Conservation (phyloP, 2,888 invertebrate genomes). For the Rhopalosiphum nymphaeae region DNA sequence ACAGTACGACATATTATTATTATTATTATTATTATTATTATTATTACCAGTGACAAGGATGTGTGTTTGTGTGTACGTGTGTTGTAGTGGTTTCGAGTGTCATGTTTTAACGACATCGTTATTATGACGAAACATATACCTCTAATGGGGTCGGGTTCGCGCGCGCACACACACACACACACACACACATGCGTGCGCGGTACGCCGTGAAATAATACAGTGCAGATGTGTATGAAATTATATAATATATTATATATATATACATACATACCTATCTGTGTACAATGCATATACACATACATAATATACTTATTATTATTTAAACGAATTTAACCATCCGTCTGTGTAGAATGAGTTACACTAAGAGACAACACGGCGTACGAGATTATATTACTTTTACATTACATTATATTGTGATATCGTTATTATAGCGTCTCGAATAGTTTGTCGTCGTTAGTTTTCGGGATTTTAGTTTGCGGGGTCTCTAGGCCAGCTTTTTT, state of each 20-base stretch:
- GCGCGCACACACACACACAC: background rate
- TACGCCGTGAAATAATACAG: constrained; percentile 2
- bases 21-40: background rate
- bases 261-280: too few species aligned
- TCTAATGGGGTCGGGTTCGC: constrained; percentile 2
- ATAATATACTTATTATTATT: background rate
- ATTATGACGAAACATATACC: constrained; percentile 24
- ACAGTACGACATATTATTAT: background rate
- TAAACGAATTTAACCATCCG: background rate
- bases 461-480: background rate
- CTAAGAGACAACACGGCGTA: background rate
- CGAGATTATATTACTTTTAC: background rate
- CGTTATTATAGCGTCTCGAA: background rate
- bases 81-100: constrained; percentile 38
- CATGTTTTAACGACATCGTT: constrained; percentile 43
- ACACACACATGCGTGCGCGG: too few species aligned
- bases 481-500: background rate
- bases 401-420: too few species aligned
- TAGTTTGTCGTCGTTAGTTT: background rate
- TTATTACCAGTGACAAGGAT: constrained; percentile 28
- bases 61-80: background rate
- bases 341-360: background rate
- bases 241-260: background rate
- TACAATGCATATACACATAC: background rate
- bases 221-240: background rate